Evolutionary conservation across 2,888 invertebrate genomes (phyloP), one percentile per base, ranked within the genome.

Genomic region (Microplitis deprimator): DNA sequence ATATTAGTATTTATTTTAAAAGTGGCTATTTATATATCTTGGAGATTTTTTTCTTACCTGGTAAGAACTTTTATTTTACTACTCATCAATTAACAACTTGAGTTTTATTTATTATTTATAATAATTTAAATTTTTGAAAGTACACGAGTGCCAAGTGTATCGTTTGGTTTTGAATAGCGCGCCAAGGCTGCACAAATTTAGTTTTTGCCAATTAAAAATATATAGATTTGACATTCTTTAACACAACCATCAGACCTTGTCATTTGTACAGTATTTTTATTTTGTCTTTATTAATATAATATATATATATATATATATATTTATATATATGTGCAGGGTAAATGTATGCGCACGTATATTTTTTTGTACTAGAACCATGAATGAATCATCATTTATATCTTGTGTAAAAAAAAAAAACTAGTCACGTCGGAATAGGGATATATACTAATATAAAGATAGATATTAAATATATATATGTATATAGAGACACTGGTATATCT

Each of bases 401-500:
- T 13, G 50, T 50, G 50, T 50, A 50, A 50, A 50, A 50, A 50
- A 50, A 50, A 50, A 50, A 50, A 50, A 50, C 50, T 50, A 50
- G 50, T 50, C 50, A 50, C 50, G 50, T 8, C 50, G 13, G 50
- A 50, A 50, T 50, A 50, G 50, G 50, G 50, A 50, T 50, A 50
- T 50, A 50, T 50, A 13, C 29, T 29, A 29, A 29, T 50, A 50
- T 50, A 50, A 8, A 13, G 50, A 67, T 64, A 64, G 64, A 67
- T 38, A 39, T 20, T 67, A 10, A n/a, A 38, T 67, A n/a, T 20
- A 69, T 50, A 68, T 50, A 68, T 50, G 41, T 69, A 17, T 2
- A 39, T 40, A 7, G 2, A 6, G 3, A 61, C 6, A 13, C 16
- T 7, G 10, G 67, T n/a, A 17, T 29, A 7, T 81, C 82, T 82